Evolutionary conservation across 2,113 vertebrate genomes (phyloP).

Genomic region (Eclectus roratus): DNA sequence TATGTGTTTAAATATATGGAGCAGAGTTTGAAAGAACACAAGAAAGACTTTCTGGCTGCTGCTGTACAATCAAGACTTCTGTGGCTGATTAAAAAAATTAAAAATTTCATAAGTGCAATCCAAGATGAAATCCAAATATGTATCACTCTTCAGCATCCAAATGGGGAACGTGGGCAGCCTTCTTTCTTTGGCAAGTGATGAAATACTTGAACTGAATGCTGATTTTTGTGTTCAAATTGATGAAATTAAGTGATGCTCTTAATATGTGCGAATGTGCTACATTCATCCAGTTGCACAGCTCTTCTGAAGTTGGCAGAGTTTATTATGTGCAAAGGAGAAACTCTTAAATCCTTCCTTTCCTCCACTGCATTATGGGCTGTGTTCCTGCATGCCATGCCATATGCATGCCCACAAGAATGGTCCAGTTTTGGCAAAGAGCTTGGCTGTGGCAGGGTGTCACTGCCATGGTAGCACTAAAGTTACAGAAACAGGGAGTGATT

Average conservation of each 20-base stretch:
- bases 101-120: neutral
- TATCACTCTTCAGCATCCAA: neutral
- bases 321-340: neutral
- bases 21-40: neutral
- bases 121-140: neutral
- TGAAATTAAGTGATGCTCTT: neutral
- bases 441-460: neutral
- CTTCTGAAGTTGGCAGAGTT: neutral
- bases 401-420: neutral
- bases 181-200: neutral
- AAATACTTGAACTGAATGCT: neutral
- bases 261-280: neutral
- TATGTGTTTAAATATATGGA: neutral
- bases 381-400: neutral
- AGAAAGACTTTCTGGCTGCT: neutral
- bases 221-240: neutral
- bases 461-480: rapidly evolving
- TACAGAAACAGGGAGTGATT: neutral
- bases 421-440: neutral
- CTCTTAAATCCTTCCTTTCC: neutral
- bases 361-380: neutral
- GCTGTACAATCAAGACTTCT: neutral
- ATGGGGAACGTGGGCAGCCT: neutral
- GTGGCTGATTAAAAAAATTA: neutral
- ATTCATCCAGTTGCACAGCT: neutral